Percentiles rank a stretch among this genome's conserved stretches.
Conservation (phyloP, 2,888 invertebrate species). For the Hetaerina titia region DNA sequence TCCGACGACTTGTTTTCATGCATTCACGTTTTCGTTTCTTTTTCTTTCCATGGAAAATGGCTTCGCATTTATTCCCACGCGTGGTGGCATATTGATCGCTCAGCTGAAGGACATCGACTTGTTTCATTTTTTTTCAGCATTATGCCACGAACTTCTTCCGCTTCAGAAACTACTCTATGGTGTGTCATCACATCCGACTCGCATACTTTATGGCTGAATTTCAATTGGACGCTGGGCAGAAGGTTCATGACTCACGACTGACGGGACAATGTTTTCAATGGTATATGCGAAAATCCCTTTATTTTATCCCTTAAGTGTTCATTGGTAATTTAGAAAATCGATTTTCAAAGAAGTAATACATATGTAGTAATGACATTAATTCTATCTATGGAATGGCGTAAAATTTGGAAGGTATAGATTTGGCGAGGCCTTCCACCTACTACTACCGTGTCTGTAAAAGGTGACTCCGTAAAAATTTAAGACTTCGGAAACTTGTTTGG, state of each 20-base stretch:
- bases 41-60: conserved; percentile 10
- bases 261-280: background rate
- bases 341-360: background rate
- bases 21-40: background rate
- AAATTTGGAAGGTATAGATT: background rate
- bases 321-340: background rate
- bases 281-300: background rate
- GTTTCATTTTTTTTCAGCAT: background rate
- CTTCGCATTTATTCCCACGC: background rate
- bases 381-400: background rate
- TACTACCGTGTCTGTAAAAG: background rate
- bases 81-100: conserved; percentile 28
- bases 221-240: background rate
- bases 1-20: background rate
- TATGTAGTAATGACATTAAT: background rate
- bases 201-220: background rate
- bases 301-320: background rate
- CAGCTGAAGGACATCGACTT: conserved; percentile 9
- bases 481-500: background rate
- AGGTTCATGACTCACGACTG: no score
- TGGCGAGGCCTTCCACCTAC: background rate
- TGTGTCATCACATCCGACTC: background rate
- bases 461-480: background rate
- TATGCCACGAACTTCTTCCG: conserved; percentile 7
- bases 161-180: background rate